These are phyloP conservation scores for Pantala flavescens DNA, from an alignment of 1,140 invertebrate species.

Conservation along the genomic window DNA sequence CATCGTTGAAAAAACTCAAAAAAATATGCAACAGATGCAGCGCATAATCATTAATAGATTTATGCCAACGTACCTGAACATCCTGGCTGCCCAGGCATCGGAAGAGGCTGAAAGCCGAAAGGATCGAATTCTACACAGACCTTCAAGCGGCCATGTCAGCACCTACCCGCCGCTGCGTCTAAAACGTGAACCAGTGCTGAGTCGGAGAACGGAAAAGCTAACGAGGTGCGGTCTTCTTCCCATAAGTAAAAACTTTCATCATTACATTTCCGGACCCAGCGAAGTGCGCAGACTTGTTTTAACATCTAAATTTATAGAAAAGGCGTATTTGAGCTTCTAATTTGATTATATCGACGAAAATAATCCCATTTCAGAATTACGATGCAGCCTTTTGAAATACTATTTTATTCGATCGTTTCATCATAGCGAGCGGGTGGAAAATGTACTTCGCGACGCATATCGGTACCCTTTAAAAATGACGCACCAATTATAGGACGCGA, in stretches of 20 bases:
- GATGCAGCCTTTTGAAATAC: too few relatives aligned
- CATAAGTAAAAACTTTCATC: neutral
- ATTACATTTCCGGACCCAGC: neutral
- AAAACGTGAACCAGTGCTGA: constrained; percentile 8
- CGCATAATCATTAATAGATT: neutral
- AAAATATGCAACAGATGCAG: neutral
- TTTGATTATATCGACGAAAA: too few relatives aligned
- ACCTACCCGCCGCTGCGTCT: constrained; percentile 5
- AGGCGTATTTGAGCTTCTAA: too few relatives aligned
- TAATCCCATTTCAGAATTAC: too few relatives aligned
- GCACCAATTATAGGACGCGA: too few relatives aligned
- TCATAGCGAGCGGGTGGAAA: too few relatives aligned
- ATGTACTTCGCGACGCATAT: too few relatives aligned
- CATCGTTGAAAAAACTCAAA: neutral
- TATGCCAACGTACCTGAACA: neutral
- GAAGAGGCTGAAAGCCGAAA: neutral
- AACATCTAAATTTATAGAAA: too few relatives aligned
- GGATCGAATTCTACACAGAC: constrained; percentile 1
- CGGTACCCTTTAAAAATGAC: too few relatives aligned
- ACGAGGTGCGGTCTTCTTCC: constrained; percentile 2
- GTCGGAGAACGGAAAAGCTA: constrained; percentile 7
- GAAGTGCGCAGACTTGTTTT: neutral
- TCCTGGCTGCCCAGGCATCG: constrained; percentile 5
- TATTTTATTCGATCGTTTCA: too few relatives aligned
- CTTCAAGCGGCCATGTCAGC: constrained; percentile 6